These are phyloP conservation scores for Penaeus monodon DNA, from an alignment of 2,888 invertebrate genomes.

Conservation along the genomic window DNA sequence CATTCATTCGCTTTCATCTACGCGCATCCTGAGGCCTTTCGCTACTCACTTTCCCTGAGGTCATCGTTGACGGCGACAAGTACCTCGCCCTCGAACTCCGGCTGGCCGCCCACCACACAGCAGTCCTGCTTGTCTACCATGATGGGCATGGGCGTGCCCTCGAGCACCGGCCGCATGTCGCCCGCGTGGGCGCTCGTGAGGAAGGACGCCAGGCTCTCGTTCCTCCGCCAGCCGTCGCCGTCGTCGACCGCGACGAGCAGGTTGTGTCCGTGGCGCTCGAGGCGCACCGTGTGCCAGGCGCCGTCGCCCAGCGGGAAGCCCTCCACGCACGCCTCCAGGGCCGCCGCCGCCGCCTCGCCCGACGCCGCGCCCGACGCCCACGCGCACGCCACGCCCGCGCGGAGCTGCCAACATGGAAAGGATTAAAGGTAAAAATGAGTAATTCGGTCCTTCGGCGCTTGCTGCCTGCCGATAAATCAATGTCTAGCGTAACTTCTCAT, in stretches of 20 bases:
- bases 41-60: conserved; percentile 50
- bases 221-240: conserved; percentile 50
- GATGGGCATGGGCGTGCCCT: conserved; percentile 27
- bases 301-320: conserved; percentile 51
- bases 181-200: conserved; percentile 2
- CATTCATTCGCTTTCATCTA: too few species aligned
- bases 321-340: conserved; percentile 42
- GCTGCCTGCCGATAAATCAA: too few species aligned
- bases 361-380: conserved; percentile 12
- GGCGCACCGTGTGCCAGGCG: conserved; percentile 52
- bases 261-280: conserved; percentile 52
- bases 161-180: neutral
- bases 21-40: neutral
- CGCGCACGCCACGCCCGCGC: conserved; percentile 39
- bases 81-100: conserved; percentile 37
- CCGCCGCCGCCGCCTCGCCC: neutral
- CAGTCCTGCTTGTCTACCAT: conserved; percentile 47
- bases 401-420: conserved; percentile 16
- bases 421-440: neutral
- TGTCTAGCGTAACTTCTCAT: too few species aligned
- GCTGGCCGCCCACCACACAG: conserved; percentile 43
- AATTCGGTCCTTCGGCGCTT: too few species aligned
- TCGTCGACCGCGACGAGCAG: conserved; percentile 57
- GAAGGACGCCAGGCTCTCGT: conserved; percentile 38
- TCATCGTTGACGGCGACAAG: conserved; percentile 46